phyloP scores from a whole-genome alignment of 2,888 invertebrate species.

The Morpho achilles region DNA sequence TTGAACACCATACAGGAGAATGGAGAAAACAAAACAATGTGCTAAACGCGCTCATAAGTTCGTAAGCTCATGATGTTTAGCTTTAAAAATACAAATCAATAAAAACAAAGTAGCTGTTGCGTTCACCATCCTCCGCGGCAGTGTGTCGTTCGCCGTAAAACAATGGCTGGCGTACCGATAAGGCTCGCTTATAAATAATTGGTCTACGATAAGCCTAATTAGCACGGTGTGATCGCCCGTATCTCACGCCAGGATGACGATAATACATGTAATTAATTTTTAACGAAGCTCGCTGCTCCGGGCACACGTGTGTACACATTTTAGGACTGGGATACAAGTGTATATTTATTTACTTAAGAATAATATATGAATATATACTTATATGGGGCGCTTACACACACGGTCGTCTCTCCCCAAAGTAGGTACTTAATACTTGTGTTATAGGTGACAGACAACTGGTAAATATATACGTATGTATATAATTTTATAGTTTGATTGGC shows the following conservation, averaged over 20 bases:
- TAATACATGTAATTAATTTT: constrained; percentile 36
- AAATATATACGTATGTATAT: no score
- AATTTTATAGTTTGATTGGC: no score
- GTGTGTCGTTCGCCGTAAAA: constrained; percentile 44
- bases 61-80: no score
- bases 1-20: no score
- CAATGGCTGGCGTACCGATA: constrained; percentile 61
- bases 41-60: no score
- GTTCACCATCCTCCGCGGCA: constrained; percentile 23
- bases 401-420: no score
- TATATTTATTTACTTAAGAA: not conserved
- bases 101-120: constrained; percentile 5
- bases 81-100: not conserved
- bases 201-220: constrained; percentile 73
- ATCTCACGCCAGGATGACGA: constrained; percentile 57
- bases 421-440: no score
- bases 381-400: no score
- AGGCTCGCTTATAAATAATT: constrained; percentile 70
- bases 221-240: constrained; percentile 60
- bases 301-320: constrained; percentile 26
- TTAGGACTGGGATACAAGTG: not conserved
- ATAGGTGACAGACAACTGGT: no score
- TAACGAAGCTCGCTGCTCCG: constrained; percentile 37
- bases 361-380: no score
- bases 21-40: no score